Evolutionary conservation across 2,888 invertebrate genomes (phyloP).

Genomic region (Hedya salicella): DNA sequence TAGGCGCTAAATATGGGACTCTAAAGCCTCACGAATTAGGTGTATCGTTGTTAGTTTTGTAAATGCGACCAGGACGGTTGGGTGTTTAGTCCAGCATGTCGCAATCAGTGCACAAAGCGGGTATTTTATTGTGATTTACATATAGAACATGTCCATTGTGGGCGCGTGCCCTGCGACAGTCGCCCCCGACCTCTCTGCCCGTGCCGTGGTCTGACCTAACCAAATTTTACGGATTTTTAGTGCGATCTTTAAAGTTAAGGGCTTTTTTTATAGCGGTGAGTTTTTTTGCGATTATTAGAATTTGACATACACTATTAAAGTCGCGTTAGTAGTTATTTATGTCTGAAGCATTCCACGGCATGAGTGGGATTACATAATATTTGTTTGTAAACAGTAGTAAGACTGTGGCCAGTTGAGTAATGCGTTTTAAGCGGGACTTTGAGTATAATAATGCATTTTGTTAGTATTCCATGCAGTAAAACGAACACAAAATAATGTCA

Average conservation of each 20-base stretch:
- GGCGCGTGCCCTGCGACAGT: conserved; percentile 76
- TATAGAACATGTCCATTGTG: conserved; percentile 78
- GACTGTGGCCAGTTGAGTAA: background rate
- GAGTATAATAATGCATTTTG: too few species aligned
- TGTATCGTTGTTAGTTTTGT: conserved; percentile 54
- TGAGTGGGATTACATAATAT: conserved; percentile 1
- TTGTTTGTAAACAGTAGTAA: conserved; percentile 35
- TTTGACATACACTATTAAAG: background rate
- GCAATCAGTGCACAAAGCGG: conserved; percentile 80
- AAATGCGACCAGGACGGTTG: conserved; percentile 62
- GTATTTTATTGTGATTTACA: conserved; percentile 83
- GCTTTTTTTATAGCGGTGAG: conserved; percentile 17
- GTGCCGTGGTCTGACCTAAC: conserved; percentile 65
- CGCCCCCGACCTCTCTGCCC: conserved; percentile 69
- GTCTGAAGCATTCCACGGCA: background rate
- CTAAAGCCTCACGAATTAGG: conserved; percentile 49
- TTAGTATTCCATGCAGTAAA: too few species aligned
- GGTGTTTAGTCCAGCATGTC: conserved; percentile 79
- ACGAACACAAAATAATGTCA: too few species aligned
- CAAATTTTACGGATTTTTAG: conserved; percentile 46
- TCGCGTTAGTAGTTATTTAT: background rate
- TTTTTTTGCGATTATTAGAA: background rate
- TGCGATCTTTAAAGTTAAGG: conserved; percentile 10
- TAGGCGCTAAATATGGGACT: conserved; percentile 37
- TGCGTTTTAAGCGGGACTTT: too few species aligned